Evolutionary conservation across 1,140 invertebrate genomes (phyloP), one percentile per base, ranked within the genome.

Genomic region (Cherax destructor): DNA sequence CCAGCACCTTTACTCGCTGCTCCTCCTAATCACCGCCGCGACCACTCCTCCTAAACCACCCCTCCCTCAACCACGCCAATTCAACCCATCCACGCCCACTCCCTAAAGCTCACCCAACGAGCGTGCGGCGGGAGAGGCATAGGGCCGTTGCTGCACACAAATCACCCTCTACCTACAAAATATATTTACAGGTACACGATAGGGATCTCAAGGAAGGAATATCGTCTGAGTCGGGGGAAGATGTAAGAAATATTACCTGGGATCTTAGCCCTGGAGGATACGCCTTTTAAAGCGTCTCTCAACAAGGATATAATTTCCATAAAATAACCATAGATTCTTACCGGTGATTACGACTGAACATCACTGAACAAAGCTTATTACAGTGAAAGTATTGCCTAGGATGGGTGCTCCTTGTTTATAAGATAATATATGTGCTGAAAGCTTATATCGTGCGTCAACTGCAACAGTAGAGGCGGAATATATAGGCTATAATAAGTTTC

Each of bases 101-200:
- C 24, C 18, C 18, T 76, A 85, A 86, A 59, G 76, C 5, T 52
- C 74, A 52, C 16, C 16, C 21, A 72, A n/a, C 13, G 5, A 9
- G 11, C 4, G 24, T 24, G 4, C 21, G 2, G 18, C 10, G 47
- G 30, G 24, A 16, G n/a, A 24, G n/a, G 83, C 41, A 50, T 91
- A 80, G 78, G 52, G 47, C 24, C 84, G 84, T 81, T 86, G 59
- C 41, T 59, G 41, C 78, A 41, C 41, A n/a, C 83, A 69, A 81
- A 56, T 88, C 86, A 65, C 69, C 91, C 69, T 88, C 86, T 92
- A 88, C 86, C 86, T 88, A 92, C 91, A 87, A 78, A 92, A 88
- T 92, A 92, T 92, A 88, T 92, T 88, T 92, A 92, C 91, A 88
- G 91, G 86, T 88, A 56, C 81, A 61, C 80, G 91, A 92, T 92